Base-by-base conservation (phyloP, 2,797 vertebrate genomes). In the Pseudocheirus occidentalis region DNA sequence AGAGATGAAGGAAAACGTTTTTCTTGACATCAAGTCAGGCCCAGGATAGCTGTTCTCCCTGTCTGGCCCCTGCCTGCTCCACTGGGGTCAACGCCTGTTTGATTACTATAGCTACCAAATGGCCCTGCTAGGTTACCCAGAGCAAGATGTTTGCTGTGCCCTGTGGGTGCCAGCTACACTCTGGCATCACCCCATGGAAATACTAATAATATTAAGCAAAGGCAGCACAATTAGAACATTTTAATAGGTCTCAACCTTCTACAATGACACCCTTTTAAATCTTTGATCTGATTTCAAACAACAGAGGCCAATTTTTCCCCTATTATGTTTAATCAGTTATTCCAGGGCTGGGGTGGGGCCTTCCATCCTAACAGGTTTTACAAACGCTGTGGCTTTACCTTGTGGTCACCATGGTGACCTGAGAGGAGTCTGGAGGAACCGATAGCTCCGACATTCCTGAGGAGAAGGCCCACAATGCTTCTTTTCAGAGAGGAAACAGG, bases 151-250 rank as follows among this genome's bases (percentile, higher is more conserved):
- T 97, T 97, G 95, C 92, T 92, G 90, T 93, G 93, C 91, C 0
- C 90, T 96, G 13, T 94, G 58, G 96, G 94, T 97, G 54, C 96
- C 94, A 62, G 94, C 96, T 98, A 97, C 97, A 96, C 53, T 95
- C 97, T 98, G 97, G 97, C 95, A 98, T 46, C 2, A 0, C 91
- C 93, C 94, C 97, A 91, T 98, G 96, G 97, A 98, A 98, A 98
- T 95, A 34, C 91, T 95, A 96, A 97, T 90, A 98, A 34, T 90
- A 87, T 97, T 97, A 96, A 95, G 55, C 93, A 94, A 97, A 97
- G 93, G 54, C 57, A 95, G 66, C 0, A 34, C 95, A 96, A 96
- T 95, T 54, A 28, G 93, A 96, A 90, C 21, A 89, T 91, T 98
- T 98, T 97, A 97, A 97, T 96, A 90, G 94, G 87, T 90, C 59